phyloP scores from a whole-genome alignment of 2,888 invertebrate genomes.

The Drosophila hamatofila region DNA sequence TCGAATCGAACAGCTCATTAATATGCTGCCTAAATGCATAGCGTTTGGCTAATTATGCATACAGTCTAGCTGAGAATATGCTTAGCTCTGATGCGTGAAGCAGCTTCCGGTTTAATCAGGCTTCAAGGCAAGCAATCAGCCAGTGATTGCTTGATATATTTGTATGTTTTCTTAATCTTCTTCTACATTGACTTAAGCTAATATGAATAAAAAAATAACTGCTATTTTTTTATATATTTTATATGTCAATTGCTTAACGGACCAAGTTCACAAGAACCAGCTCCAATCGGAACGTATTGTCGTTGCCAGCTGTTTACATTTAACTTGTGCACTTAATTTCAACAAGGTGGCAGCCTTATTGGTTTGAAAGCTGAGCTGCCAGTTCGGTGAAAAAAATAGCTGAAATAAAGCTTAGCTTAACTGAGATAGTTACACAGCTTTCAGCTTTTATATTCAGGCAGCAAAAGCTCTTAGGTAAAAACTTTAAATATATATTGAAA shows the following conservation, averaged over 20 bases:
- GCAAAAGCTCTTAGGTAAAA: not conserved
- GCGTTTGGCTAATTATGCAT: slow-evolving; percentile 53
- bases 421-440: not conserved
- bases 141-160: not conserved
- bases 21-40: slow-evolving; percentile 24
- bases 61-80: slow-evolving; percentile 32
- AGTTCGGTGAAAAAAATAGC: not conserved
- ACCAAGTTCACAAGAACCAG: not conserved
- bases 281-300: slow-evolving; percentile 7
- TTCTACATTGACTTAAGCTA: not conserved
- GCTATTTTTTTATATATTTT: not conserved
- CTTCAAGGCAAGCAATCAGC: slow-evolving; percentile 29
- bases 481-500: not conserved
- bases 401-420: not conserved
- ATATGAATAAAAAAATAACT: not conserved
- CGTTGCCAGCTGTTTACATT: slow-evolving; percentile 12
- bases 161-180: not conserved
- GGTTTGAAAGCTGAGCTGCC: not conserved
- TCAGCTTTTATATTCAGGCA: not conserved
- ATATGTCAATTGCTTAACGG: slow-evolving; percentile 3
- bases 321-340: not conserved
- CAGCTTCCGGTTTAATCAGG: slow-evolving; percentile 49
- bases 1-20: slow-evolving; percentile 18
- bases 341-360: slow-evolving; percentile 17
- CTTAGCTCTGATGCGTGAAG: slow-evolving; percentile 7